Evolutionary conservation across 2,113 vertebrate genomes (phyloP), one percentile per base, ranked within the genome.

Genomic region (Semicossyphus pulcher): DNA sequence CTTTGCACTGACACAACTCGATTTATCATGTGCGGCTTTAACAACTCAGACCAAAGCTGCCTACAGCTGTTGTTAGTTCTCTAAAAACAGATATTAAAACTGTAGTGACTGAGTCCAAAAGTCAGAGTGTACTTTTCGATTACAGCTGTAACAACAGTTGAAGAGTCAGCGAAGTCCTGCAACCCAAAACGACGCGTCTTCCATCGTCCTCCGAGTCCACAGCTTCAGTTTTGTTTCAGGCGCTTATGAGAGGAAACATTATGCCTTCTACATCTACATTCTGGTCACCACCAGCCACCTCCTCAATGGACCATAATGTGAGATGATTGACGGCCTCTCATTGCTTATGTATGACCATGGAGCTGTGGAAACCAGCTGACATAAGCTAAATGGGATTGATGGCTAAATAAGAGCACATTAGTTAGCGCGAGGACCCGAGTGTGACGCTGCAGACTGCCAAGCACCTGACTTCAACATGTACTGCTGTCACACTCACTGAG

Each of bases 361-460:
- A 65, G 76, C 77, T 37, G 23, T 44, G 28, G 45, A 69, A 86
- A 76, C 16, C 34, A 42, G 86, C 81, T 84, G 87, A 86, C 85
- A 73, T 81, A 76, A 49, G 76, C 83, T 72, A 61, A 78, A 61
- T 16, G 52, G 54, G 76, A 84, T 68, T 88, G 85, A 93, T 91
- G 60, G 58, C 64, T 79, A 74, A 84, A 89, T 88, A 84, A 88
- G 73, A 86, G 72, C 66, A 32, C 72, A 86, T 87, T 77, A 72
- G 73, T 79, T 76, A 61, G 70, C 8, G 60, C 9, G 37, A 62
- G 14, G 59, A 81, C 62, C 76, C 45, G 54, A 49, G 68, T 53
- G 20, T 78, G 66, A 58, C 31, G 20, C n/a, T 32, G 47, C 49
- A 21, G 25, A 45, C 48, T 25, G 52, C 3, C 1, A 6, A 64